Percentiles rank a stretch among this genome's conserved stretches.
Conservation (phyloP, 2,113 vertebrate species). For the Struthidea cinerea region DNA sequence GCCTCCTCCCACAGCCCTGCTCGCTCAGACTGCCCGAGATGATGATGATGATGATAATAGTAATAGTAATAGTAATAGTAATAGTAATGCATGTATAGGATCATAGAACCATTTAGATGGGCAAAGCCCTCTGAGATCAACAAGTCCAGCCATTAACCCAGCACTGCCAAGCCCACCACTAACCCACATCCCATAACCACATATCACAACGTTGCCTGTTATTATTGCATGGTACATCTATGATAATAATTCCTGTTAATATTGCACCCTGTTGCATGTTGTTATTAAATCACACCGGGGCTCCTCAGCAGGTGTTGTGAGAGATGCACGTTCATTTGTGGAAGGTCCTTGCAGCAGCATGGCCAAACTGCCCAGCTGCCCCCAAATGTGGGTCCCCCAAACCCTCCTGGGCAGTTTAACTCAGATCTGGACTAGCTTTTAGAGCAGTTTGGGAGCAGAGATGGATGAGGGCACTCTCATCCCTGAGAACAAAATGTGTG, state of each 20-base stretch:
- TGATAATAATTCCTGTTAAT: neutral
- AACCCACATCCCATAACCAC: neutral
- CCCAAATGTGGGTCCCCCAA: neutral
- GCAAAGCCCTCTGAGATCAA: neutral
- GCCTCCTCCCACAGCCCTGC: neutral
- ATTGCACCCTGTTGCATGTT: neutral
- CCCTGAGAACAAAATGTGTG: neutral
- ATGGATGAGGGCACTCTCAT: neutral
- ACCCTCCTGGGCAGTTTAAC: neutral
- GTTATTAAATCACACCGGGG: neutral
- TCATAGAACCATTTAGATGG: neutral
- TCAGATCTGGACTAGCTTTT: neutral
- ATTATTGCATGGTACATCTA: neutral
- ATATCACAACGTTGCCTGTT: accelerated
- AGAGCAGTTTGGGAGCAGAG: neutral
- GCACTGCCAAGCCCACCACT: neutral
- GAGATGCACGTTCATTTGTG: accelerated
- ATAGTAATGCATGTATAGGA: neutral
- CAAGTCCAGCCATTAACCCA: neutral
- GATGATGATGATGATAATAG: neutral
- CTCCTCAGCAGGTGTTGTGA: neutral
- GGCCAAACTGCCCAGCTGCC: neutral
- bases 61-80: too few species aligned
- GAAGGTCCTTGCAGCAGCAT: neutral
- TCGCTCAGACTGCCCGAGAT: accelerated